Evolutionary conservation across 2,113 vertebrate species (phyloP).

Genomic region (Leptobrachium ailaonicum): DNA sequence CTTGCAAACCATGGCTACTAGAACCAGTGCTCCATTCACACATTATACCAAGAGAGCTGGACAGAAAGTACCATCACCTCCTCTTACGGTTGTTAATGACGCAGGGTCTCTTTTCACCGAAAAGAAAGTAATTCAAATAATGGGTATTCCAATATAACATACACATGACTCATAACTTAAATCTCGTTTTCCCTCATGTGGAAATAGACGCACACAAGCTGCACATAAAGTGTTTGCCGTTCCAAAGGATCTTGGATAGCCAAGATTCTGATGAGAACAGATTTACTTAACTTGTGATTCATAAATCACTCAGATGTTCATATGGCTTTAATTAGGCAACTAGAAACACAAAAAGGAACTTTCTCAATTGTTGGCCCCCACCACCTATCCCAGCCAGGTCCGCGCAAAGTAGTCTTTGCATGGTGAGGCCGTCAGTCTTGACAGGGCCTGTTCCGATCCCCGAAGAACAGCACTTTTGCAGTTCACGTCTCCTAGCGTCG

Average conservation of each 20-base stretch:
- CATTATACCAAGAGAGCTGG: too few relatives aligned
- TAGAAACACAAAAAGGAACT: neutral
- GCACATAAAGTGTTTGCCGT: conserved; percentile 6
- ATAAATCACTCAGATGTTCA: conserved; percentile 13
- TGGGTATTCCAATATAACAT: conserved; percentile 7
- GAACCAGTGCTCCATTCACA: too few relatives aligned
- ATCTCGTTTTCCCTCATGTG: conserved; percentile 7
- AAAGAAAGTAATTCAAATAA: neutral
- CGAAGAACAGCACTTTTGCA: too few relatives aligned
- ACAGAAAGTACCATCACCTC: too few relatives aligned
- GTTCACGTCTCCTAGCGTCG: too few relatives aligned
- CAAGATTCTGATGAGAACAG: conserved; percentile 35
- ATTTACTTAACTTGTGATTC: conserved; percentile 10
- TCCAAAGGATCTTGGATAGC: conserved; percentile 16
- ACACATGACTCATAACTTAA: conserved; percentile 16
- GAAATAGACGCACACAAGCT: conserved; percentile 18
- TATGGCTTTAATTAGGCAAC: conserved; percentile 16
- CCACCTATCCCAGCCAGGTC: neutral
- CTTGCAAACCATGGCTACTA: too few relatives aligned
- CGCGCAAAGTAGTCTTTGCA: neutral
- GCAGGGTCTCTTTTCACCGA: neutral
- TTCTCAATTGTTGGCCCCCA: neutral
- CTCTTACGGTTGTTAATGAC: too few relatives aligned
- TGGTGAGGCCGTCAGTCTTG: neutral
- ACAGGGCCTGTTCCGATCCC: neutral